Evolutionary conservation across 2,797 vertebrate genomes (phyloP).

Genomic region (Paratrypauchen microcephalus): DNA sequence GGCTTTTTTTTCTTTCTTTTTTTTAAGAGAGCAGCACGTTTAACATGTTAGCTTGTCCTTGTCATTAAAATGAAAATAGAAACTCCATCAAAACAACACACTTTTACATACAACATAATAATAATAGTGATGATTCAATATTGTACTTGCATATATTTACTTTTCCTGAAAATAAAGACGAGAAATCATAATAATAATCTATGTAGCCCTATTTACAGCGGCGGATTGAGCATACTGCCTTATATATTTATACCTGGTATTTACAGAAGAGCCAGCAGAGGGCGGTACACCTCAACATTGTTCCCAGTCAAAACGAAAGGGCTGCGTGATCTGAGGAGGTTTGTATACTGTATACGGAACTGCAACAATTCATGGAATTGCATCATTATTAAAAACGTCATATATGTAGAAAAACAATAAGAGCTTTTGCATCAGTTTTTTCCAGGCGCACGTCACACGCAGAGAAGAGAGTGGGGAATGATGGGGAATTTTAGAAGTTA

Average conservation of each 20-base stretch:
- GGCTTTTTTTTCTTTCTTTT: slow-evolving; percentile 69
- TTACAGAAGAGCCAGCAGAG: slow-evolving; percentile 75
- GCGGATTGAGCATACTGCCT: slow-evolving; percentile 8
- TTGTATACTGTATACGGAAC: slow-evolving; percentile 57
- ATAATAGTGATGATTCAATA: slow-evolving; percentile 53
- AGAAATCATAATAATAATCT: slow-evolving; percentile 38
- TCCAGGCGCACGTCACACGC: background rate
- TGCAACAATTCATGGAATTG: slow-evolving; percentile 78
- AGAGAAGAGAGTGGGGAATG: background rate
- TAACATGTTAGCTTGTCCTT: slow-evolving; percentile 37
- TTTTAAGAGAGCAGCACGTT: slow-evolving; percentile 60
- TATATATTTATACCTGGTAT: slow-evolving; percentile 56
- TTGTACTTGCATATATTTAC: slow-evolving; percentile 73
- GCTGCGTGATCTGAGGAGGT: slow-evolving; percentile 67
- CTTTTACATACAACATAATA: slow-evolving; percentile 31
- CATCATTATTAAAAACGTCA: slow-evolving; percentile 55
- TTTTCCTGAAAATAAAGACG: slow-evolving; percentile 15
- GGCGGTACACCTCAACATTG: slow-evolving; percentile 62
- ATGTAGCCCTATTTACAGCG: slow-evolving; percentile 73
- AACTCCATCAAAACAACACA: slow-evolving; percentile 29
- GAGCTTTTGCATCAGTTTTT: slow-evolving; percentile 55
- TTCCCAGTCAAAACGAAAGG: slow-evolving; percentile 74
- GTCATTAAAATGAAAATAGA: background rate
- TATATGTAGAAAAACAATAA: slow-evolving; percentile 36
- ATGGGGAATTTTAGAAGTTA: no score